Evolutionary conservation across 2,888 invertebrate genomes (phyloP), one percentile per base, ranked within the genome.

Genomic region (Caenorhabditis uteleia): DNA sequence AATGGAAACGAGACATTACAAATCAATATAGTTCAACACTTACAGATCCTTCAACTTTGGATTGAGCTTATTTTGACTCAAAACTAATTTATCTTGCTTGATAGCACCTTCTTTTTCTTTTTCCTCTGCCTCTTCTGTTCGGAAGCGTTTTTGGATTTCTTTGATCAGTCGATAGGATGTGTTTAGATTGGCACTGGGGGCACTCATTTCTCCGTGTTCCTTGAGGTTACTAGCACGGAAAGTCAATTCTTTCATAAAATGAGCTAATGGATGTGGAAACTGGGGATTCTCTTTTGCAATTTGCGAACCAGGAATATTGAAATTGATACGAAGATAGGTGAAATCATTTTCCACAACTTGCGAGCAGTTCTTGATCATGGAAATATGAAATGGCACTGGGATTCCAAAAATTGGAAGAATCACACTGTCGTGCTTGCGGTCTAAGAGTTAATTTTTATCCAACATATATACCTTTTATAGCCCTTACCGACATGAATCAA

Each of bases 321-420:
- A 98, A 85, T 98, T 98, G 80, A 98, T 91, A 84, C 88, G 90
- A 75, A 98, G 89, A 85, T 98, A 99, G 0, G 97, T 97, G 86
- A 95, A 97, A 85, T 97, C 97, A 5, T 98, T 95, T 86, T 99
- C 98, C 14, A 97, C 93, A 0, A 95, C 94, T 85, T 95, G 93
- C 0, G 95, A 95, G 81, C 97, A 95, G 84, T 98, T 98, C 87
- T 86, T 98, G 51, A 99, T 93, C 6, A 94, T 97, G 4, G 95
- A 94, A 84, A 99, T 98, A 84, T 99, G 98, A 85, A 94, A 98
- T 51, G 98, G 97, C 62, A 94, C 93, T 0, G 95, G 91, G 42
- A 93, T 87, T 59, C 97, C 97, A 87, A 93, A 97, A 76, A 98
- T 89, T 2, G 98, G 98, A 82, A 98, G 86, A 71, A 98, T 79